phyloP scores from a whole-genome alignment of 2,797 vertebrate genomes.

The Phalanger gymnotis region DNA sequence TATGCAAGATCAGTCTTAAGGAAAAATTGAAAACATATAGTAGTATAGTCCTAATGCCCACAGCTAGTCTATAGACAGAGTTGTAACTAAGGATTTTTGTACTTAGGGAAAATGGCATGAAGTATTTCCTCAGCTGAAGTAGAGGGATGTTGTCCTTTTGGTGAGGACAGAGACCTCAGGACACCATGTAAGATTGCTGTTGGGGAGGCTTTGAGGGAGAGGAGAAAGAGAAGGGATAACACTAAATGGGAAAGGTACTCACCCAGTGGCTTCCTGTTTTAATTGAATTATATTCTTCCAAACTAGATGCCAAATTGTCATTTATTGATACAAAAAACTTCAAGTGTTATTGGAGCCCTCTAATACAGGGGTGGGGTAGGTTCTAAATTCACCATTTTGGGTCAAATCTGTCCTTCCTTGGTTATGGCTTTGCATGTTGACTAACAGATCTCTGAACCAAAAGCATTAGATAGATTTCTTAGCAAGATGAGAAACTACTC shows the following conservation, averaged over 20 bases:
- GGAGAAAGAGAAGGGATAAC: neutral
- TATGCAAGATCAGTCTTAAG: constrained; percentile 3
- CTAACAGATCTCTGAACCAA: neutral
- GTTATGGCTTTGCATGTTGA: neutral
- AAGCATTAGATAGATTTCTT: neutral
- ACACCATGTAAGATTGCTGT: neutral
- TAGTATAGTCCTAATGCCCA: neutral
- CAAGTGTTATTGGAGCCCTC: neutral
- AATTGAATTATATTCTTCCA: neutral
- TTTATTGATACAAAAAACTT: neutral
- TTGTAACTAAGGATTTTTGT: neutral
- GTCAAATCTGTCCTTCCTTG: neutral
- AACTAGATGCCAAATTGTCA: neutral
- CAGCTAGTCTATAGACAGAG: neutral
- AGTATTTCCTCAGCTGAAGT: neutral
- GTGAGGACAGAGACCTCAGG: neutral
- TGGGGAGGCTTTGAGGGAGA: neutral
- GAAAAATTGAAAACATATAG: neutral
- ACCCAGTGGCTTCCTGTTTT: neutral
- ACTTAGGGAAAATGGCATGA: neutral
- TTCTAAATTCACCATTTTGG: neutral
- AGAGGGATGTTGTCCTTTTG: neutral
- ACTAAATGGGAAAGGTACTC: neutral
- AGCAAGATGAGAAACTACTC: neutral
- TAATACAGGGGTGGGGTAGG: neutral